Evolutionary conservation across 2,888 invertebrate genomes (phyloP).

Genomic region (Caenorhabditis macrosperma): DNA sequence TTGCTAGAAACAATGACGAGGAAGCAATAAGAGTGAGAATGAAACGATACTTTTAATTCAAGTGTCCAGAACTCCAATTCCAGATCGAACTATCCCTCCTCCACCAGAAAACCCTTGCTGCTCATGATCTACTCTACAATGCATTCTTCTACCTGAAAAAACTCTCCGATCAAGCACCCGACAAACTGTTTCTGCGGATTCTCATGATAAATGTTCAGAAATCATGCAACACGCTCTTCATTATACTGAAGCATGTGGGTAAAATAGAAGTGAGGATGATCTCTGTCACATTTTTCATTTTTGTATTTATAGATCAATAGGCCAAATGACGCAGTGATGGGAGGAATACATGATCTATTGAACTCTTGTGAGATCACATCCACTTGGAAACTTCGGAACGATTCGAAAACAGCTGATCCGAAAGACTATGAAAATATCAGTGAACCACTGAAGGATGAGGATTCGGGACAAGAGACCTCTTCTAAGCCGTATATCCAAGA

Average conservation of each 20-base stretch:
- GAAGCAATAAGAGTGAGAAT: neutral
- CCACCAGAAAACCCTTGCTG: neutral
- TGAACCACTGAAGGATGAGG: neutral
- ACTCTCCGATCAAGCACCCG: neutral
- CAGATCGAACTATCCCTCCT: neutral
- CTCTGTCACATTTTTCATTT: too few relatives aligned
- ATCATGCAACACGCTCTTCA: neutral
- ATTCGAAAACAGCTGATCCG: neutral
- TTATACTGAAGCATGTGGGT: neutral
- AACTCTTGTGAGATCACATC: too few relatives aligned
- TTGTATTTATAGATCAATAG: too few relatives aligned
- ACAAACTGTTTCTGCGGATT: neutral
- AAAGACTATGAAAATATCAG: neutral
- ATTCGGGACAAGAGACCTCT: too few relatives aligned
- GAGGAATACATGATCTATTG: too few relatives aligned
- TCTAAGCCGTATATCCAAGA: too few relatives aligned
- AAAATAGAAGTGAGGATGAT: neutral
- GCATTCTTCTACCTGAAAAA: neutral
- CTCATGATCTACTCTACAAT: neutral
- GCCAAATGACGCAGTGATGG: too few relatives aligned
- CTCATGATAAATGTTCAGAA: neutral
- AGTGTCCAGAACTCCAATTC: too few relatives aligned
- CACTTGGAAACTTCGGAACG: slow-evolving; percentile 1
- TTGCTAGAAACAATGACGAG: neutral
- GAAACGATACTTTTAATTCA: too few relatives aligned